Base-by-base conservation (phyloP, 2,113 vertebrate genomes). In the Reinhardtius hippoglossoides region DNA sequence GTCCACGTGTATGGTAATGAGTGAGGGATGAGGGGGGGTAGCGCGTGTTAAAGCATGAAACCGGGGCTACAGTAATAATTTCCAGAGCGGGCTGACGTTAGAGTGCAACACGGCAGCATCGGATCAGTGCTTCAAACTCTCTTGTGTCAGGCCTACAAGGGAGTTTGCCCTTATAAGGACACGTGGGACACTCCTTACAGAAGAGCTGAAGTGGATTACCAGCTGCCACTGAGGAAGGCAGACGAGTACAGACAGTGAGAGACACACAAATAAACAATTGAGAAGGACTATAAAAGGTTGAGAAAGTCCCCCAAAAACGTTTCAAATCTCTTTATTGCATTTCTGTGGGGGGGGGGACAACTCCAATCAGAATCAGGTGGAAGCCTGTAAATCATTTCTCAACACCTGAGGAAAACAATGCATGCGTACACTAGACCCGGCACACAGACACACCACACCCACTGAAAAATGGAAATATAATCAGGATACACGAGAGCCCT, bases 131-230 rank as follows among this genome's bases (percentile, higher is more conserved):
- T 71, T 88, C 74, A 70, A 76, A 87, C 74, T 64, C 73, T 78
- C 76, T 86, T 58, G 46, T 80, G 80, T 88, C 65, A 71, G 76
- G 69, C 74, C 60, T 67, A 76, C 80, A 75, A 87, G 78, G 72
- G 71, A 72, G 80, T 90, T 85, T 93, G 78, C 18, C 92, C 93
- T 82, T 92, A 92, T 90, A 92, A 86, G 92, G 93, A 78, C 68
- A 84, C 0, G 77, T 1, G 13, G 64, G 85, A 86, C 59, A 77
- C 84, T 82, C 69, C 79, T 78, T 71, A 8, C 26, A 78, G 74
- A 59, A 20, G 77, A 72, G 85, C 74, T 66, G 61, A 78, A 86
- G 64, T 56, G 63, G 58, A 65, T 83, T 83, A 81, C 1, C 59
- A 88, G 81, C 83, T 80, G 78, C 74, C 57, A 75, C 81, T 5